Percentiles rank a stretch among this genome's conserved stretches.
phyloP scores from a whole-genome alignment of 2,113 vertebrate species.

The Mohoua ochrocephala region DNA sequence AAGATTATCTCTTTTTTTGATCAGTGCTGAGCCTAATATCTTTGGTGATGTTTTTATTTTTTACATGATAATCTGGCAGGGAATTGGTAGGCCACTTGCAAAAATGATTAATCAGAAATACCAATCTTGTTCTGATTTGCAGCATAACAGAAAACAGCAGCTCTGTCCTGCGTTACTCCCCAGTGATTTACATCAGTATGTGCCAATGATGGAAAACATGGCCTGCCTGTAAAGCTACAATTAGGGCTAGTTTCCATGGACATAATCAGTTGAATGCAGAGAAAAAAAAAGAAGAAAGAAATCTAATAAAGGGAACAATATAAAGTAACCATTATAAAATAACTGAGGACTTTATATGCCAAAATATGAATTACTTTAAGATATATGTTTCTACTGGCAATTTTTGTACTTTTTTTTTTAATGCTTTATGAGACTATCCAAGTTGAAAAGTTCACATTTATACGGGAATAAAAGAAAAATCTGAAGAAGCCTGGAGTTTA shows the following conservation, averaged over 20 bases:
- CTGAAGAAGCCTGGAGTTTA: constrained; percentile 33
- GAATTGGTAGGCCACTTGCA: constrained; percentile 63
- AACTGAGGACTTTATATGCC: constrained; percentile 24
- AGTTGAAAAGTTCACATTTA: constrained; percentile 72
- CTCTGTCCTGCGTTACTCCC: constrained; percentile 58
- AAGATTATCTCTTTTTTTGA: background rate
- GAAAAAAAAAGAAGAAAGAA: background rate
- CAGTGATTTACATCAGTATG: constrained; percentile 71
- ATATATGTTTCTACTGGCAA: constrained; percentile 42
- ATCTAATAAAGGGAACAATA: constrained; percentile 26
- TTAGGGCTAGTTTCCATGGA: constrained; percentile 69
- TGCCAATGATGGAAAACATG: constrained; percentile 78
- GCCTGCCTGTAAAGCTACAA: constrained; percentile 71
- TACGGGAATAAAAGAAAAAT: constrained; percentile 49
- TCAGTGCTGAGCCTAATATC: constrained; percentile 23
- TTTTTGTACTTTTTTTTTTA: background rate
- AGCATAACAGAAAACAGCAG: constrained; percentile 75
- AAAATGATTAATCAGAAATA: constrained; percentile 71
- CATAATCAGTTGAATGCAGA: constrained; percentile 60
- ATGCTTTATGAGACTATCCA: background rate
- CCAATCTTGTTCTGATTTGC: constrained; percentile 73
- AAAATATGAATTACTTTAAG: constrained; percentile 27
- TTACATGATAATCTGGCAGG: constrained; percentile 68
- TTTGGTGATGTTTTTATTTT: constrained; percentile 65
- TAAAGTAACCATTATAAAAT: constrained; percentile 51